A percentile compares a stretch with the other conserved stretches of the same genome.
phyloP scores from a whole-genome alignment of 2,888 invertebrate species.

The Carterocephalus palaemon region DNA sequence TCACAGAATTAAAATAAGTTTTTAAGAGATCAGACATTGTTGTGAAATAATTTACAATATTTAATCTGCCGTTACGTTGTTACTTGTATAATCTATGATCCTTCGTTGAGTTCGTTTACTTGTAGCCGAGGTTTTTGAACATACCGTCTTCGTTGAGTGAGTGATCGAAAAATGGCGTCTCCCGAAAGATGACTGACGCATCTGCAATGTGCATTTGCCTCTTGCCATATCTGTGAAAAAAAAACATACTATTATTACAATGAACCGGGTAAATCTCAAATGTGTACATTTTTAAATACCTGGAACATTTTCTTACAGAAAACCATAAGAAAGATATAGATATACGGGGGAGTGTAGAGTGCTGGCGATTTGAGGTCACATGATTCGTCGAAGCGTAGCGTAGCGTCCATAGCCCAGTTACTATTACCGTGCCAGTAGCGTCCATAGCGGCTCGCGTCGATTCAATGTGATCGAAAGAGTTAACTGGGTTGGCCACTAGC shows the following conservation, averaged over 20 bases:
- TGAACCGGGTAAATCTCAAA: background rate
- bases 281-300: background rate
- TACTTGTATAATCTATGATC: background rate
- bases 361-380: too few species aligned
- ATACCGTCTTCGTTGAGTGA: constrained; percentile 51
- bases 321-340: too few species aligned
- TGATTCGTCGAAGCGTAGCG: too few species aligned
- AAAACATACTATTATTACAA: constrained; percentile 11
- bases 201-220: constrained; percentile 71
- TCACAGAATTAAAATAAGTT: too few species aligned
- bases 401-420: too few species aligned
- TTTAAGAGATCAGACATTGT: too few species aligned
- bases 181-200: constrained; percentile 65
- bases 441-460: too few species aligned
- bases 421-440: too few species aligned
- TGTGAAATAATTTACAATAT: too few species aligned
- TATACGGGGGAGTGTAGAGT: too few species aligned
- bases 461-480: too few species aligned
- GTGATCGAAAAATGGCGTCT: constrained; percentile 63
- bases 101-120: constrained; percentile 39
- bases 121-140: constrained; percentile 61
- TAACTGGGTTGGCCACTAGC: too few species aligned
- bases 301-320: constrained; percentile 10
- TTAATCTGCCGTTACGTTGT: background rate
- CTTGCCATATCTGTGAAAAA: constrained; percentile 65